These are phyloP conservation scores for Apus apus DNA, from an alignment of 2,113 vertebrate species.

Conservation along the genomic window DNA sequence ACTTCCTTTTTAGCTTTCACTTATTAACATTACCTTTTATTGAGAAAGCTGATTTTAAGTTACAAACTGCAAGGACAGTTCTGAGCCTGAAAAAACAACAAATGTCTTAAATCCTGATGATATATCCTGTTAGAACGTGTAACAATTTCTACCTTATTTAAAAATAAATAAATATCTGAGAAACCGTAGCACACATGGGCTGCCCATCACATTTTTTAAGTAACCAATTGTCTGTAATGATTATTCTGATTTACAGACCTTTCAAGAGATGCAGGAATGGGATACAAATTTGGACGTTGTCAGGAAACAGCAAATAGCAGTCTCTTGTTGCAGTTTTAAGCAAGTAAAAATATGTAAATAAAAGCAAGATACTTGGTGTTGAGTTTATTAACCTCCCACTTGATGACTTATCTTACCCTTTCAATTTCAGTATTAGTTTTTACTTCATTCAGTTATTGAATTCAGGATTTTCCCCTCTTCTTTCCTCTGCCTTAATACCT, in stretches of 20 bases:
- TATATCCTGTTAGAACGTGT: not conserved
- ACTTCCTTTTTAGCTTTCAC: not conserved
- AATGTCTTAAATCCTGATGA: not conserved
- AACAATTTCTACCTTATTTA: not conserved
- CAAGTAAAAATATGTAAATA: not conserved
- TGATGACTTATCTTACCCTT: not conserved
- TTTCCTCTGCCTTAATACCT: not conserved
- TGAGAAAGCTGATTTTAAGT: not conserved
- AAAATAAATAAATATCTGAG: too few relatives aligned
- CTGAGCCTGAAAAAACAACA: not conserved
- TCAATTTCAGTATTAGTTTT: not conserved
- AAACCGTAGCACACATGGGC: not conserved
- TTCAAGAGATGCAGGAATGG: not conserved
- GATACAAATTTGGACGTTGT: rapidly evolving
- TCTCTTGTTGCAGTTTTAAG: not conserved
- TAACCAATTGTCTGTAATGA: not conserved
- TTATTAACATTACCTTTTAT: not conserved
- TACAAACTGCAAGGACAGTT: not conserved
- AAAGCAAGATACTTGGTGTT: not conserved
- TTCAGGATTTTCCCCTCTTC: not conserved
- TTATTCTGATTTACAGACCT: not conserved
- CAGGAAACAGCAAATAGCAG: not conserved
- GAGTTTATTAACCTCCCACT: not conserved
- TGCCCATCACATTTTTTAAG: not conserved
- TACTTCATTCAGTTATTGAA: not conserved